phyloP scores from a whole-genome alignment of 2,888 invertebrate species.

The Epirrhoe tristata region DNA sequence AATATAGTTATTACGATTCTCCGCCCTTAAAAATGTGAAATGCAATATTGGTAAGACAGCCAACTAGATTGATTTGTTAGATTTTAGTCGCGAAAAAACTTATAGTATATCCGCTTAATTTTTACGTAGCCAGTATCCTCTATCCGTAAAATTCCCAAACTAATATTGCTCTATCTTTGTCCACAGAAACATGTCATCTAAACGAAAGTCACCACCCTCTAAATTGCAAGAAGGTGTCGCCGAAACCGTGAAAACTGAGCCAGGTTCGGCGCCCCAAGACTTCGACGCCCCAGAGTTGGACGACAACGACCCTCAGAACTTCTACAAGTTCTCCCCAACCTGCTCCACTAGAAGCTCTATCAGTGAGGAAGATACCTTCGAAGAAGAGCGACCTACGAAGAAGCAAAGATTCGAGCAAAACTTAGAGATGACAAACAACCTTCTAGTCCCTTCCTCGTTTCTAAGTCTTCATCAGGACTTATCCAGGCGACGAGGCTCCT shows the following conservation, averaged over 20 bases:
- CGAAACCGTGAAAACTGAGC: slow-evolving; percentile 77
- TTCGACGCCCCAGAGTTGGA: slow-evolving; percentile 78
- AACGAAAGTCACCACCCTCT: slow-evolving; percentile 97
- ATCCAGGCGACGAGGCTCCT: slow-evolving; percentile 83
- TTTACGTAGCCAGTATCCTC: neutral
- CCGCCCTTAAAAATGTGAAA: too few species aligned
- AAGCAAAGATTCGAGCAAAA: slow-evolving; percentile 86
- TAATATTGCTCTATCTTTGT: slow-evolving; percentile 62
- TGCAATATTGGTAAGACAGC: too few species aligned
- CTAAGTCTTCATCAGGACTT: slow-evolving; percentile 85
- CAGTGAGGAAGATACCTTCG: slow-evolving; percentile 87
- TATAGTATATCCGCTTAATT: neutral
- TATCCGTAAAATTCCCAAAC: neutral
- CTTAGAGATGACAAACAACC: slow-evolving; percentile 87
- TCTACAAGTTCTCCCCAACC: slow-evolving; percentile 80
- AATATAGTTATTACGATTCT: too few species aligned
- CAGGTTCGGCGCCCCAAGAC: slow-evolving; percentile 83
- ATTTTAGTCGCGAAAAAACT: too few species aligned
- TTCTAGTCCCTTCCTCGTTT: slow-evolving; percentile 83
- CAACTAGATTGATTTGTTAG: too few species aligned
- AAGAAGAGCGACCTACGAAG: slow-evolving; percentile 86
- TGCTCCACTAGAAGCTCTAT: slow-evolving; percentile 78
- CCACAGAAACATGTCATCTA: slow-evolving; percentile 97
- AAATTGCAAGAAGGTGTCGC: slow-evolving; percentile 93
- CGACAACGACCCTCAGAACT: slow-evolving; percentile 71